These are phyloP conservation scores for Zootermopsis nevadensis DNA, from an alignment of 2,888 invertebrate genomes.

Conservation along the genomic window DNA sequence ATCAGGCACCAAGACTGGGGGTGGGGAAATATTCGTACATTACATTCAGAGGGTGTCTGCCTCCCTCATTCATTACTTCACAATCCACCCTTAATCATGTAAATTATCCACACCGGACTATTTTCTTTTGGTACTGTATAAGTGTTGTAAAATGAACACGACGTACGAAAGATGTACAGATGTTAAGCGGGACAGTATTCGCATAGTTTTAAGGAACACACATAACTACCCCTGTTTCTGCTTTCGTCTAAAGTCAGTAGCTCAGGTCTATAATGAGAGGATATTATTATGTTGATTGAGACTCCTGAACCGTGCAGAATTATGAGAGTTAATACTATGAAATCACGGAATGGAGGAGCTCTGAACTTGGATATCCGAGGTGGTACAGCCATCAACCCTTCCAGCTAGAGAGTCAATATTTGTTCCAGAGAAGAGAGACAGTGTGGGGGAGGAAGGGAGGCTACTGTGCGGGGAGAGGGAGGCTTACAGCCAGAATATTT, in stretches of 20 bases:
- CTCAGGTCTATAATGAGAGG: background rate
- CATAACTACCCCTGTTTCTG: background rate
- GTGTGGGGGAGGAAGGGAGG: background rate
- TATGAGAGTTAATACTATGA: background rate
- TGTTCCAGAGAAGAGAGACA: background rate
- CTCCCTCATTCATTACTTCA: too few relatives aligned
- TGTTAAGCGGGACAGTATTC: too few relatives aligned
- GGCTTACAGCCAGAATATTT: conserved; percentile 29
- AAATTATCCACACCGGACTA: too few relatives aligned
- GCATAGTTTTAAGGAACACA: too few relatives aligned
- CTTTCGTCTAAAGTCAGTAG: background rate
- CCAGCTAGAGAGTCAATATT: conserved; percentile 27
- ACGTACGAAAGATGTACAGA: too few relatives aligned
- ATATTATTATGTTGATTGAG: background rate
- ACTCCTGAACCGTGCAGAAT: too few relatives aligned
- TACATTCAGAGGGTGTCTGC: too few relatives aligned
- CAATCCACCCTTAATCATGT: too few relatives aligned
- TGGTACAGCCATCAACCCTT: background rate
- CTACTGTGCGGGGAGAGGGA: background rate
- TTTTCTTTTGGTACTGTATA: too few relatives aligned
- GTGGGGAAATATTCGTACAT: too few relatives aligned
- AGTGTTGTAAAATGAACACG: too few relatives aligned
- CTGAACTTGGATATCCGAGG: background rate
- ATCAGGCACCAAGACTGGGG: too few relatives aligned
- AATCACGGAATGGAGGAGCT: background rate